phyloP scores from a whole-genome alignment of 2,113 vertebrate genomes.

The Tragelaphus strepsiceros region DNA sequence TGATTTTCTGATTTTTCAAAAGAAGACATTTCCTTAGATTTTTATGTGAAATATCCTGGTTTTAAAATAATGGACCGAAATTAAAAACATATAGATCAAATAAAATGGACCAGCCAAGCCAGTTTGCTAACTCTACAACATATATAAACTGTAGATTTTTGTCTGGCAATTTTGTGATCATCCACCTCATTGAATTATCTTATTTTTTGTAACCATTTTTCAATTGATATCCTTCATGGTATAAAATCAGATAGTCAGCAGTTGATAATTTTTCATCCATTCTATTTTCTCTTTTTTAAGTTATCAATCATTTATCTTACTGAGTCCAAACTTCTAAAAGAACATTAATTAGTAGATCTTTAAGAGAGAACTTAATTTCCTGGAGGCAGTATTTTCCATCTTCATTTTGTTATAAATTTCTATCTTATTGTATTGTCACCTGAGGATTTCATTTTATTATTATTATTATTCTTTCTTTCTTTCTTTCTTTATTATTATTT shows the following conservation, averaged over 20 bases:
- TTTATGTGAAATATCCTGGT: not conserved
- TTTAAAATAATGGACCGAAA: not conserved
- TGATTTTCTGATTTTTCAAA: not conserved
- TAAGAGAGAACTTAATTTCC: not conserved
- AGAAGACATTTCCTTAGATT: not conserved
- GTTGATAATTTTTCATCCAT: not conserved
- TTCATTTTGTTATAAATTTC: not conserved
- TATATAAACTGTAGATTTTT: not conserved
- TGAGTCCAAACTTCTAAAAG: not conserved
- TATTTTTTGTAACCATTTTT: not conserved
- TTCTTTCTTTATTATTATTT: too few relatives aligned
- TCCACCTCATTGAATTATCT: not conserved
- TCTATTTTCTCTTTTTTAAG: not conserved
- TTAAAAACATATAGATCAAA: not conserved
- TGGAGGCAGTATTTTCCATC: not conserved
- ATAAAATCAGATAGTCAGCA: not conserved
- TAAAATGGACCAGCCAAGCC: not conserved
- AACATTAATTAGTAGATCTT: not conserved
- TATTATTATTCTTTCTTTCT: too few relatives aligned
- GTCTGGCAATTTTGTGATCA: not conserved
- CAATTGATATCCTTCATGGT: not conserved
- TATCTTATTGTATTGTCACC: not conserved
- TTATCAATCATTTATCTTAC: not conserved
- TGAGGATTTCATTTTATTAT: not conserved
- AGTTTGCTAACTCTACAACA: not conserved